A percentile compares a stretch with the other conserved stretches of the same genome.
phyloP scores from a whole-genome alignment of 2,888 invertebrate genomes.

The Neoaliturus tenellus region DNA sequence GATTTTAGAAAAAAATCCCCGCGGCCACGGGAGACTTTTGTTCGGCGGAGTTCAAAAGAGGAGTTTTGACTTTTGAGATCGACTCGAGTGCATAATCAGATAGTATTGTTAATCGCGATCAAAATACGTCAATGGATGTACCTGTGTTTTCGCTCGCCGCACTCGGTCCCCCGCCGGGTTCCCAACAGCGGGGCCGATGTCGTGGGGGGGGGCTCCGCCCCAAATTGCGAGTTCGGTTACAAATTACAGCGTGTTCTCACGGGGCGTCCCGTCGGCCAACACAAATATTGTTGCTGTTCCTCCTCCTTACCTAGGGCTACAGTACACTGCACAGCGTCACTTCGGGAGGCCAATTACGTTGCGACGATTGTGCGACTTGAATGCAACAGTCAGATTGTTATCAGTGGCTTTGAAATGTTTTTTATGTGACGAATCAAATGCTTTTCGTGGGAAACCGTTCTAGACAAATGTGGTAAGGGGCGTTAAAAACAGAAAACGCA shows the following conservation, averaged over 20 bases:
- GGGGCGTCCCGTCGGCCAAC: constrained; percentile 15
- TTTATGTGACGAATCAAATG: background rate
- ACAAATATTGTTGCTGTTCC: constrained; percentile 39
- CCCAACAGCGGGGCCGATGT: constrained; percentile 48
- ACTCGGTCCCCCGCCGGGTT: constrained; percentile 36
- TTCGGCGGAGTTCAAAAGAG: constrained; percentile 27
- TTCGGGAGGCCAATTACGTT: constrained; percentile 26
- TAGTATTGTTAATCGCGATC: constrained; percentile 57
- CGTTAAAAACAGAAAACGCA: too few species aligned
- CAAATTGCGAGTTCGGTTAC: constrained; percentile 59
- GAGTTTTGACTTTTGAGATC: constrained; percentile 52
- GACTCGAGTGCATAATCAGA: constrained; percentile 57
- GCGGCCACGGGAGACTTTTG: constrained; percentile 18
- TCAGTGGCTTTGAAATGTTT: constrained; percentile 20
- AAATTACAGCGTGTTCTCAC: constrained; percentile 55
- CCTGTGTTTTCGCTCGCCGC: constrained; percentile 54
- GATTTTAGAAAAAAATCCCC: constrained; percentile 26
- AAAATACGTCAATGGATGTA: constrained; percentile 58
- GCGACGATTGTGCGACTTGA: background rate
- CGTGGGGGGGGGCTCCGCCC: constrained; percentile 35
- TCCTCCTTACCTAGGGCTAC: background rate
- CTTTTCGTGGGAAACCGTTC: background rate
- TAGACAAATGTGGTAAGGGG: background rate
- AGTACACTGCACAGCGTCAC: too few species aligned
- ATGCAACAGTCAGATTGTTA: background rate